Evolutionary conservation across 2,888 invertebrate genomes (phyloP), one percentile per base, ranked within the genome.

Genomic region (Dicroscelio sp.): DNA sequence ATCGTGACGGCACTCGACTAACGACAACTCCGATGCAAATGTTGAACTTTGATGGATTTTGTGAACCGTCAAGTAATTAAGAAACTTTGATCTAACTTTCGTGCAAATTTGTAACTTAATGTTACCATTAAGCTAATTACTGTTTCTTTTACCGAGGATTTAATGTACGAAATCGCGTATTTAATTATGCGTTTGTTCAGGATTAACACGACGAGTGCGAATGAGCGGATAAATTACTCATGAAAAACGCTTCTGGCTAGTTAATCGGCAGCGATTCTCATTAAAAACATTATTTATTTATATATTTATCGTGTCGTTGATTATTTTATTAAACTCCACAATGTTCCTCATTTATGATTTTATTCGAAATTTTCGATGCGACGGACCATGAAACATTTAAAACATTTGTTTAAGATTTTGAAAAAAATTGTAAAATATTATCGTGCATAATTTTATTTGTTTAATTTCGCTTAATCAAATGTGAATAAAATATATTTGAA

Each of bases 41-140:
- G 78, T 78, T 88, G 83, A 88, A 88, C 88, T 88, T 83, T 88
- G 88, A 88, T 88, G 83, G 88, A 83, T 88, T 83, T 88, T 88
- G 71, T 78, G 78, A 88, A 88, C 88, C 63, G 78, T 88, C 83
- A 71, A 69, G 88, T 88, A 88, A 88, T 88, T 83, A 83, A 83
- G 83, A 83, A 88, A 88, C 83, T 88, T 83, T 71, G 88, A 78
- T 78, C 83, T 55, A 88, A 83, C 78, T 88, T 88, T 83, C 83
- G 83, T 55, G 76, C 88, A 78, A 76, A 88, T 83, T 83, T 63
- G 88, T 88, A 83, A 88, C 83, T 88, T 88, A 88, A 88, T 78
- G 67, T 76, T 75, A 43, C 63, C 33, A 82, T 82, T 75, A 87
- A 87, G 55, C 60, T 75, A 87, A 87, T 87, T 87, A 80, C 80